Conservation (phyloP, 2,113 vertebrate species). For the Phalacrocorax carbo region DNA sequence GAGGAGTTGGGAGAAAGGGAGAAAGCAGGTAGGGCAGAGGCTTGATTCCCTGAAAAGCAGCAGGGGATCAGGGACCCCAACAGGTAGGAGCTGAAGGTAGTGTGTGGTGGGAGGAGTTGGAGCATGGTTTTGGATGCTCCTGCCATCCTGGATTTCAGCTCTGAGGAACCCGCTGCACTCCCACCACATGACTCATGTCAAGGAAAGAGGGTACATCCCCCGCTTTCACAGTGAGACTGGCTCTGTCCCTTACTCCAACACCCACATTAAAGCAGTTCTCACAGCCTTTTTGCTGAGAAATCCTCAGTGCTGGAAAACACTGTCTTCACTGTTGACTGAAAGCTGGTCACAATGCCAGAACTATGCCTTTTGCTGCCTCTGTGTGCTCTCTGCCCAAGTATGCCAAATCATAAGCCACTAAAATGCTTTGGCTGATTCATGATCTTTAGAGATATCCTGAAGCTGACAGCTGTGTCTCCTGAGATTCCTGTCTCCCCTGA, state of each 20-base stretch:
- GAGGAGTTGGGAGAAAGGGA: not conserved
- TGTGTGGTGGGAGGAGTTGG: not conserved
- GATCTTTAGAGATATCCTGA: not conserved
- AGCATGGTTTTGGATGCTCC: not conserved
- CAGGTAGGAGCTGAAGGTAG: not conserved
- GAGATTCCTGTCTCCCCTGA: not conserved
- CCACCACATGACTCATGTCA: not conserved
- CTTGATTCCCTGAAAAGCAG: not conserved
- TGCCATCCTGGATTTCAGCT: not conserved
- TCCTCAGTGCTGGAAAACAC: not conserved
- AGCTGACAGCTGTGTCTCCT: not conserved
- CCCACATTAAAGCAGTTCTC: not conserved
- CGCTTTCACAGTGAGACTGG: accelerated
- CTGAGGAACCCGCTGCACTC: not conserved
- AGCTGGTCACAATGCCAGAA: not conserved
- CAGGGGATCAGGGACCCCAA: not conserved
- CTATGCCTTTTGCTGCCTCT: not conserved
- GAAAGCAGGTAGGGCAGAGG: not conserved
- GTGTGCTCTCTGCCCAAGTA: not conserved
- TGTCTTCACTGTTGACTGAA: not conserved
- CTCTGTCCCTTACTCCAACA: not conserved
- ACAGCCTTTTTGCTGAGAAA: not conserved
- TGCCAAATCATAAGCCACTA: not conserved
- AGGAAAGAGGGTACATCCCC: not conserved
- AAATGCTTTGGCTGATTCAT: not conserved